Percentiles rank a stretch among this genome's conserved stretches.
Evolutionary conservation across 1,140 invertebrate species (phyloP).

Genomic region (Pseudomyrmex dendroicus): DNA sequence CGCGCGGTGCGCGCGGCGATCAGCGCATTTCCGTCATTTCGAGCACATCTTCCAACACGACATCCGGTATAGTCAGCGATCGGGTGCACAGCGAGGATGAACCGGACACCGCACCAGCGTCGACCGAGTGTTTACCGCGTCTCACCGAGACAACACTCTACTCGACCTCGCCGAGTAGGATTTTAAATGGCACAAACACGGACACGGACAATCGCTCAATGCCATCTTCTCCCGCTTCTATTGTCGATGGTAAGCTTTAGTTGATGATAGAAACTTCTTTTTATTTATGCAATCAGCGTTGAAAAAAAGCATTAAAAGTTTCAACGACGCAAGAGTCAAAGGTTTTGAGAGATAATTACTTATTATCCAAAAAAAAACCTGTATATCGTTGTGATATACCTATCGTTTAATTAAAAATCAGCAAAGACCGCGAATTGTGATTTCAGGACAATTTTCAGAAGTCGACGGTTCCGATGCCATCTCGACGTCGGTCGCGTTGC

Average conservation of each 20-base stretch:
- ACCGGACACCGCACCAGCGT: constrained; percentile 89
- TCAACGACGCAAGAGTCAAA: neutral
- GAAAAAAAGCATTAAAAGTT: neutral
- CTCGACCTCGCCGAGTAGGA: constrained; percentile 58
- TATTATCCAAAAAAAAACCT: too few relatives aligned
- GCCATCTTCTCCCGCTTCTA: constrained; percentile 76
- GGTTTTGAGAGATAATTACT: too few relatives aligned
- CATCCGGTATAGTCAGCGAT: constrained; percentile 97
- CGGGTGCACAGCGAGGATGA: constrained; percentile 97
- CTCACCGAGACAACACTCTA: constrained; percentile 77
- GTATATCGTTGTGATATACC: too few relatives aligned
- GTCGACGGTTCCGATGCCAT: constrained; percentile 76
- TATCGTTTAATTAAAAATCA: too few relatives aligned
- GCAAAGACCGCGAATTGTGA: neutral
- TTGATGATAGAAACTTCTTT: constrained; percentile 1
- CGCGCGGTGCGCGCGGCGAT: constrained; percentile 88
- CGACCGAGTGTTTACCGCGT: constrained; percentile 80
- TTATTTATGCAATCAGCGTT: neutral
- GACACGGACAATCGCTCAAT: constrained; percentile 70
- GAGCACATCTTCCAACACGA: constrained; percentile 96
- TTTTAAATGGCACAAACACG: constrained; percentile 64
- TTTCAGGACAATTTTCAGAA: constrained; percentile 72
- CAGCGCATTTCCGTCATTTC: constrained; percentile 96
- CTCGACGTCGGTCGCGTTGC: constrained; percentile 65
- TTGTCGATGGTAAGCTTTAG: constrained; percentile 75